Percentiles rank a stretch among this genome's conserved stretches.
phyloP scores from a whole-genome alignment of 1,140 invertebrate species.

The Drosophila micromelanica region DNA sequence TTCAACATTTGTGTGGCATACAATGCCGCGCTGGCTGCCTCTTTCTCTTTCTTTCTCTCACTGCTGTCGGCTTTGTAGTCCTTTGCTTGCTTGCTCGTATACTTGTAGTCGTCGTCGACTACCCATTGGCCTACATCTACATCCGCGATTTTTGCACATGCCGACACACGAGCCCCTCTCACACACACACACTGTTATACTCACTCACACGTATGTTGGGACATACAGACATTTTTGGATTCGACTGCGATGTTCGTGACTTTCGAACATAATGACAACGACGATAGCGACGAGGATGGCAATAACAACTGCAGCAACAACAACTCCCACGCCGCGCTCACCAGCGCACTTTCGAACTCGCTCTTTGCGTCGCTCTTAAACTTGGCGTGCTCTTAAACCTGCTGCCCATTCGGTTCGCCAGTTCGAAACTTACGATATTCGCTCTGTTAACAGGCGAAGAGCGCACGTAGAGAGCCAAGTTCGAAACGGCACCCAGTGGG shows the following conservation, averaged over 20 bases:
- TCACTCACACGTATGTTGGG: not conserved
- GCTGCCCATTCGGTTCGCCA: slow-evolving; percentile 2
- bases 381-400: slow-evolving; percentile 62
- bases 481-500: slow-evolving; percentile 37
- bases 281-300: slow-evolving; percentile 12
- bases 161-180: slow-evolving; percentile 52
- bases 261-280: slow-evolving; percentile 46
- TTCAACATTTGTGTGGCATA: slow-evolving; percentile 82
- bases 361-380: slow-evolving; percentile 53
- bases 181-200: slow-evolving; percentile 1
- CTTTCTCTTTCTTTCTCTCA: slow-evolving; percentile 8
- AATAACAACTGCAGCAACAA: slow-evolving; percentile 25
- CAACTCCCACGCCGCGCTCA: slow-evolving; percentile 22
- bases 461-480: slow-evolving; percentile 28
- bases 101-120: slow-evolving; percentile 55
- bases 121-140: slow-evolving; percentile 81
- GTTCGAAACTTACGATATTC: slow-evolving; percentile 62
- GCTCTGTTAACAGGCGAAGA: slow-evolving; percentile 39
- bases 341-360: slow-evolving; percentile 64
- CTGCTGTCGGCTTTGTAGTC: slow-evolving; percentile 57
- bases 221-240: slow-evolving; percentile 1
- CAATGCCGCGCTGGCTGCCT: slow-evolving; percentile 58
- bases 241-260: slow-evolving; percentile 47
- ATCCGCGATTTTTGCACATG: slow-evolving; percentile 74
- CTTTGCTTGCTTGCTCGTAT: slow-evolving; percentile 26